phyloP scores from a whole-genome alignment of 2,888 invertebrate species.

The Nephrotoma appendiculata region DNA sequence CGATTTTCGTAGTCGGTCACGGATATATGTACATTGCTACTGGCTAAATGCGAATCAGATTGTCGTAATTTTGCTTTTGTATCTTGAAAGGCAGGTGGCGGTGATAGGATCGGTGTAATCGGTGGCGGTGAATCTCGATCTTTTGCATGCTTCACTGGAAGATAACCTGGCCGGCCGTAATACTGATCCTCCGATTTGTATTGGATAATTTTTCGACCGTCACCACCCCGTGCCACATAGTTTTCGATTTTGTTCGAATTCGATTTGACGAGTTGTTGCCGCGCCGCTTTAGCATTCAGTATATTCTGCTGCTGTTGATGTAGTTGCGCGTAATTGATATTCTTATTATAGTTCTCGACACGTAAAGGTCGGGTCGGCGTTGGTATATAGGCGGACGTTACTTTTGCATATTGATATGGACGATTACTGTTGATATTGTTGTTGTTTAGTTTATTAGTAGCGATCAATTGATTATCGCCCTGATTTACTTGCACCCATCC shows the following conservation, averaged over 20 bases:
- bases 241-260: constrained; percentile 25
- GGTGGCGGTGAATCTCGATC: constrained; percentile 42
- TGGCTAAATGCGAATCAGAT: constrained; percentile 1
- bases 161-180: constrained; percentile 28
- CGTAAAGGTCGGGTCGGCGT: not conserved
- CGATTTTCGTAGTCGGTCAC: constrained; percentile 3
- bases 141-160: constrained; percentile 27
- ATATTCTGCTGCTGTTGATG: not conserved
- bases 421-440: constrained; percentile 10
- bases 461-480: constrained; percentile 17
- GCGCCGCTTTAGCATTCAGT: not conserved
- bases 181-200: not conserved
- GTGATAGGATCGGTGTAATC: constrained; percentile 53
- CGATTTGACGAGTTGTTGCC: not conserved
- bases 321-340: not conserved
- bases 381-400: constrained; percentile 3
- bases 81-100: constrained; percentile 55
- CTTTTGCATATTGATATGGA: constrained; percentile 15
- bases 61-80: constrained; percentile 22
- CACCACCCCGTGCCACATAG: constrained; percentile 30
- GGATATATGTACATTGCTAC: constrained; percentile 3
- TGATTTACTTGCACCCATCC: constrained; percentile 36
- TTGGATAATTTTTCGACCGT: constrained; percentile 15
- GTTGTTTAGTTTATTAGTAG: constrained; percentile 12
- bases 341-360: constrained; percentile 1